These are phyloP conservation scores for Antennarius maculatus DNA, from an alignment of 2,797 vertebrate genomes.

Conservation along the genomic window DNA sequence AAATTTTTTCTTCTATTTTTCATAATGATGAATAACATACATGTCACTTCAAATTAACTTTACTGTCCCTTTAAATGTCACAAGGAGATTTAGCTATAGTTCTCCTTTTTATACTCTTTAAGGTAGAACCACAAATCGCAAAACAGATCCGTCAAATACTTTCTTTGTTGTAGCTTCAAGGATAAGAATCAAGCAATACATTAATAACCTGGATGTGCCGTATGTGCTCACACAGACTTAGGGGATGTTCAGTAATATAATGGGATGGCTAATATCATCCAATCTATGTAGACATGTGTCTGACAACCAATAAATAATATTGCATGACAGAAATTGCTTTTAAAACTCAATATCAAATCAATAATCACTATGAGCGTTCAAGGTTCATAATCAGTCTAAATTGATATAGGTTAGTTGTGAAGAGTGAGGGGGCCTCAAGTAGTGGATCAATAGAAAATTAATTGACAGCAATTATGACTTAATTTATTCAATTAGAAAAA, in stretches of 20 bases:
- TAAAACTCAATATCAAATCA: neutral
- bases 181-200: conserved; percentile 5
- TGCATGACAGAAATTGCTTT: neutral
- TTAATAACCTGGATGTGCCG: neutral
- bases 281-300: conserved; percentile 2
- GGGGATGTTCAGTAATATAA: neutral
- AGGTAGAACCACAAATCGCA: conserved; percentile 58
- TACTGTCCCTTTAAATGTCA: conserved; percentile 14
- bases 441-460: neutral
- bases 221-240: neutral
- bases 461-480: neutral
- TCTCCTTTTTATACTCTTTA: conserved; percentile 55
- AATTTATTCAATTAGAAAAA: neutral
- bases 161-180: conserved; percentile 39
- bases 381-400: neutral
- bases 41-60: no score
- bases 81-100: conserved; percentile 6
- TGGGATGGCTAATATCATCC: no score
- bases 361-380: no score
- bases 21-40: no score
- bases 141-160: conserved; percentile 60
- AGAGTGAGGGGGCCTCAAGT: neutral
- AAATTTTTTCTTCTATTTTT: no score
- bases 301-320: neutral
- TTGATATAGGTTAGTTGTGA: neutral